phyloP scores from a whole-genome alignment of 1,140 invertebrate genomes.

The Zaprionus tsacasi region DNA sequence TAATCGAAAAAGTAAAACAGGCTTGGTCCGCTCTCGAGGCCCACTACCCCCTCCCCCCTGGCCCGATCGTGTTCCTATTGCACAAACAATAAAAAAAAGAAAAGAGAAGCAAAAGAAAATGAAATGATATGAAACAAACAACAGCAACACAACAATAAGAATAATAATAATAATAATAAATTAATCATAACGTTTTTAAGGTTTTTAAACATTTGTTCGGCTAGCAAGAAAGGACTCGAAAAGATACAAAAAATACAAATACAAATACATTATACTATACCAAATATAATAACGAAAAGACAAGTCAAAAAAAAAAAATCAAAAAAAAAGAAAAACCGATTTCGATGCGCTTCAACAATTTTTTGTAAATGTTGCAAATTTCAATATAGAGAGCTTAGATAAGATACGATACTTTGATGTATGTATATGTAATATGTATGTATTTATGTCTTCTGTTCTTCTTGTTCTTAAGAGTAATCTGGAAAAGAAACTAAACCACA shows the following conservation, averaged over 20 bases:
- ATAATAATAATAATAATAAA: background rate
- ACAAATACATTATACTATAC: too few relatives aligned
- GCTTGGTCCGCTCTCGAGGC: background rate
- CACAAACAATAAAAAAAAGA: background rate
- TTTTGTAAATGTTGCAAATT: conserved; percentile 6
- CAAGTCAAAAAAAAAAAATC: background rate
- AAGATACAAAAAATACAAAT: background rate
- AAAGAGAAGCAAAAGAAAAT: background rate
- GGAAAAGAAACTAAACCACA: background rate
- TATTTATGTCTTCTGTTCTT: conserved; percentile 4
- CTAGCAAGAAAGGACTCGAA: background rate
- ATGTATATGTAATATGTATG: background rate
- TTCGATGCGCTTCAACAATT: conserved; percentile 4
- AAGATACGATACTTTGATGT: conserved; percentile 5
- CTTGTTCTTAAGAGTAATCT: background rate
- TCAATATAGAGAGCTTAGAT: conserved; percentile 7
- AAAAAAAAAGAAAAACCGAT: background rate
- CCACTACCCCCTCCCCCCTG: background rate
- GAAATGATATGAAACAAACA: conserved; percentile 1
- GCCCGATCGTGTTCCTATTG: background rate
- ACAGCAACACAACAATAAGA: conserved; percentile 1
- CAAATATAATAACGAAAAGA: background rate
- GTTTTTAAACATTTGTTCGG: conserved; percentile 6
- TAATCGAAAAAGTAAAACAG: background rate
- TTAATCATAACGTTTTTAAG: conserved; percentile 1